phyloP scores from a whole-genome alignment of 2,888 invertebrate species.

The Trichopria drosophilae region DNA sequence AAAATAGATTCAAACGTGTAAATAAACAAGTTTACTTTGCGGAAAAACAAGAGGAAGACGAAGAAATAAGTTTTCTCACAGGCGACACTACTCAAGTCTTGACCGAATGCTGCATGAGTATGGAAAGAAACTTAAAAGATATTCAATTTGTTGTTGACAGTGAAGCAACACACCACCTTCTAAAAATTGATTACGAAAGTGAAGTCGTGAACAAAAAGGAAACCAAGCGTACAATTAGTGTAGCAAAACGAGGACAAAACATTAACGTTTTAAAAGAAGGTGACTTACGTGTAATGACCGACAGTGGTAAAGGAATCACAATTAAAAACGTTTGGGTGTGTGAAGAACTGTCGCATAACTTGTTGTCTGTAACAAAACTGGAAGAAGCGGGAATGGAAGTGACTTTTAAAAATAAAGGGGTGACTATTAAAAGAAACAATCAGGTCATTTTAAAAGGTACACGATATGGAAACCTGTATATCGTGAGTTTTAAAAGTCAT shows the following conservation, averaged over 20 bases:
- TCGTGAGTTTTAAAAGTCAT: neutral
- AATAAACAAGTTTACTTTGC: neutral
- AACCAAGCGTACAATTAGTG: neutral
- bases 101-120: no score
- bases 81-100: no score
- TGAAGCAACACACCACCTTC: no score
- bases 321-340: no score
- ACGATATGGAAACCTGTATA: no score
- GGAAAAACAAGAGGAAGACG: neutral
- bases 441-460: neutral
- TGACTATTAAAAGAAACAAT: conserved; percentile 3
- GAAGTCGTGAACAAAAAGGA: neutral
- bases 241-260: conserved; percentile 2
- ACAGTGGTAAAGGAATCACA: no score
- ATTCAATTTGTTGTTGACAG: neutral
- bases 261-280: neutral
- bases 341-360: conserved; percentile 1
- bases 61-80: no score
- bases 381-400: no score
- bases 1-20: neutral
- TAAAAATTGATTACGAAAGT: neutral
- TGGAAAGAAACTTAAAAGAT: neutral
- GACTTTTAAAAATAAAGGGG: no score
- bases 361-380: neutral
- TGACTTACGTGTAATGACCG: no score